These are phyloP conservation scores for Pteronura brasiliensis DNA, from an alignment of 2,113 vertebrate genomes.

Conservation along the genomic window DNA sequence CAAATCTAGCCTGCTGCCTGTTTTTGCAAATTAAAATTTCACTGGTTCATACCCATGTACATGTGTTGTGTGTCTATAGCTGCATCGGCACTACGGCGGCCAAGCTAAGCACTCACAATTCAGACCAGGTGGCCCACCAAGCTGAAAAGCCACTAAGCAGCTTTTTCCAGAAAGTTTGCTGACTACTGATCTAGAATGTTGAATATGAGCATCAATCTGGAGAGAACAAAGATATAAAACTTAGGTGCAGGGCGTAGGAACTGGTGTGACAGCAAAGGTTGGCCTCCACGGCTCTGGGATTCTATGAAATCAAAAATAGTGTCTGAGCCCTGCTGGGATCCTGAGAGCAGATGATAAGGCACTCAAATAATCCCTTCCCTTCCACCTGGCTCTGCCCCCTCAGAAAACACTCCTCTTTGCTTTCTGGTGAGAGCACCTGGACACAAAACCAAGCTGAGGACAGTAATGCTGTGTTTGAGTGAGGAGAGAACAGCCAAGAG, in stretches of 20 bases:
- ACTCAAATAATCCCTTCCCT: neutral
- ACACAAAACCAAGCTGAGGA: neutral
- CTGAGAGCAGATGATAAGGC: neutral
- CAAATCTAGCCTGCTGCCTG: neutral
- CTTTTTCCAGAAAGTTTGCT: neutral
- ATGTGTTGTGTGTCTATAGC: neutral
- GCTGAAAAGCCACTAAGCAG: neutral
- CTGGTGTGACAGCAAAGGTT: neutral
- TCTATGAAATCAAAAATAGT: neutral
- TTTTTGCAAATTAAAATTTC: neutral
- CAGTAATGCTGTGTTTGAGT: neutral
- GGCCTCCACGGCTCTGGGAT: neutral
- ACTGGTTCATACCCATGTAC: neutral
- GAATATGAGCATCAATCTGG: neutral
- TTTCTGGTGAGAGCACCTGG: neutral
- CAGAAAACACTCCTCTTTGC: neutral
- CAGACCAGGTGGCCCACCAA: neutral
- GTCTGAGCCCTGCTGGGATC: neutral
- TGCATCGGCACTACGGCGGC: neutral
- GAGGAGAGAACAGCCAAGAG: neutral
- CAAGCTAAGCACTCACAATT: neutral
- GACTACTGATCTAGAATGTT: neutral
- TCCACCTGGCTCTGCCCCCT: neutral
- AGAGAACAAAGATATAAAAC: constrained; percentile 32
- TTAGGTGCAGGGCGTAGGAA: neutral